Evolutionary conservation across 2,888 invertebrate genomes (phyloP), one percentile per base, ranked within the genome.

Genomic region (Quadroppia sp.): DNA sequence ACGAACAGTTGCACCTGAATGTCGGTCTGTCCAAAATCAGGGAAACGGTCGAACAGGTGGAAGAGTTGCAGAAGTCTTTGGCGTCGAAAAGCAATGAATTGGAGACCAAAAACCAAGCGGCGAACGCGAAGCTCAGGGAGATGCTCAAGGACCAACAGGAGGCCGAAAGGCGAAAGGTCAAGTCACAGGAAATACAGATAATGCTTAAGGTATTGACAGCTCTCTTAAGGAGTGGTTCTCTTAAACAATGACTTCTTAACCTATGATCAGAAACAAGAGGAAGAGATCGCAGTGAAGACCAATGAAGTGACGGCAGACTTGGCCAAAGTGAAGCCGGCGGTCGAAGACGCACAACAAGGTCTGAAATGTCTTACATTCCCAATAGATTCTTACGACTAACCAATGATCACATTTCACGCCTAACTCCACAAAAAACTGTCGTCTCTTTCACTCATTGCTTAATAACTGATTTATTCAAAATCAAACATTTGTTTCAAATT

Each of bases 101-200:
- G 74, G 94, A 96, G 87, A 92, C 94, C 56, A 99, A 99, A 85
- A 99, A 99, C 82, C 94, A 95, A 82, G 95, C 97, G 1, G 99
- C 99, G 71, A 99, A 99, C 83, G 92, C 94, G n/a, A 99, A 99
- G 84, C 86, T 99, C 71, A 90, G 94, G 78, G 97, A 99, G 83
- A 99, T 99, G 99, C 92, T 98, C 69, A 95, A 95, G 85, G 95
- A 98, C 84, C 97, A 98, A 83, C 97, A 98, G 81, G 97, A 98
- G 83, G 99, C 99, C 1, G 99, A 99, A 83, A 93, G 96, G 86
- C 95, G 97, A 84, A 99, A 99, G 83, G 92, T 94, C 48, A 94
- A 96, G 80, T 94, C 94, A 80, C 96, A 97, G 82, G 95, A 98
- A 82, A 93, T 99, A 81, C 96, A 96, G 84, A 90, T 90, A 74